Percentiles rank a stretch among this genome's conserved stretches.
Evolutionary conservation across 2,797 vertebrate species (phyloP).

Genomic region (Pantherophis vulpinus): DNA sequence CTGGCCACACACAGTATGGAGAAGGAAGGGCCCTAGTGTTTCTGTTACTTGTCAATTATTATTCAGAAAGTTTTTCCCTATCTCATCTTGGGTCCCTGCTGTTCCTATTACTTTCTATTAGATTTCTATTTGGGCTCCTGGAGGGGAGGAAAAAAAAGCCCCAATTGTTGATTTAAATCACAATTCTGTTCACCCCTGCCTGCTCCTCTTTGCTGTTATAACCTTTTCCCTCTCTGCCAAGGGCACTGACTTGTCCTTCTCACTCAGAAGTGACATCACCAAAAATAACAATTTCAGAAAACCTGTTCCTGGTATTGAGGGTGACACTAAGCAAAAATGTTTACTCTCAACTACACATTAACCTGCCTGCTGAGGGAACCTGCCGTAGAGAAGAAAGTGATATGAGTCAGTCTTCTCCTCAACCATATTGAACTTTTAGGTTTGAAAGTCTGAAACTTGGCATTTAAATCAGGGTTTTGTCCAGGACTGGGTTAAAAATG

Average conservation of each 20-base stretch:
- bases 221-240: background rate
- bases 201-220: background rate
- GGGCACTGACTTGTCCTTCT: conserved; percentile 11
- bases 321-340: conserved; percentile 51
- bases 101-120: background rate
- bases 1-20: background rate
- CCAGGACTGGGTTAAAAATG: background rate
- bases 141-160: background rate
- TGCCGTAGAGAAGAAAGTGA: background rate
- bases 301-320: conserved; percentile 53
- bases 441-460: background rate
- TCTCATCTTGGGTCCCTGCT: background rate
- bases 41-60: background rate
- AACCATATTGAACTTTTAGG: background rate
- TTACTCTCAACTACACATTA: conserved; percentile 41
- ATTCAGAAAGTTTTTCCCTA: background rate
- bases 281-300: conserved; percentile 41
- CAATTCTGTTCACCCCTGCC: background rate
- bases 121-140: background rate
- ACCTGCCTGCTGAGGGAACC: conserved; percentile 27
- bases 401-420: background rate
- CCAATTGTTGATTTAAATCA: background rate
- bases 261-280: background rate
- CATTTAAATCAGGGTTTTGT: background rate
- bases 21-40: background rate